Conservation (phyloP, 2,113 vertebrate genomes). For the Oncorhynchus keta region DNA sequence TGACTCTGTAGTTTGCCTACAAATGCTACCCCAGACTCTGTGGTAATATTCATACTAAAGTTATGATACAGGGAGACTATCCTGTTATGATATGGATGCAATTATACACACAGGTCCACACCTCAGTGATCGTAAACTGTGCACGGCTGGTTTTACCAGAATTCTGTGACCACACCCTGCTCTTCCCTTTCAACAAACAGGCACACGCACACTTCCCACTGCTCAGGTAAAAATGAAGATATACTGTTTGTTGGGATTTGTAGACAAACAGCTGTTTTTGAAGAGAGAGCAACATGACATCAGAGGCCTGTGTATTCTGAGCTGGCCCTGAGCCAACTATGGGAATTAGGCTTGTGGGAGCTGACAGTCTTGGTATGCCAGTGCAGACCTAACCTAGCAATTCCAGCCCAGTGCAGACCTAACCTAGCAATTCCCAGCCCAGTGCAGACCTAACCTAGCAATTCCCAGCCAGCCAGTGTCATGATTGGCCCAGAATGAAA, state of each 20-base stretch:
- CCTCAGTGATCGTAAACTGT: constrained; percentile 13
- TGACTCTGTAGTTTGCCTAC: constrained; percentile 33
- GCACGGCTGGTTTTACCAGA: not conserved
- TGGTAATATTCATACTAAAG: constrained; percentile 45
- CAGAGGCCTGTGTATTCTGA: constrained; percentile 23
- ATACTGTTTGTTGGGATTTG: constrained; percentile 35
- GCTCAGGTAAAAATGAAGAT: constrained; percentile 49
- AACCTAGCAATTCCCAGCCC: too few species aligned
- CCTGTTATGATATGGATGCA: constrained; percentile 48
- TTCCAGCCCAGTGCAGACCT: too few species aligned
- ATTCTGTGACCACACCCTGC: not conserved
- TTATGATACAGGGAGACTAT: constrained; percentile 38
- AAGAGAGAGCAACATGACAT: constrained; percentile 4
- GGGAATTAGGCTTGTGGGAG: not conserved
- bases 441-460: not conserved
- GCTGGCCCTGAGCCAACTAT: constrained; percentile 11
- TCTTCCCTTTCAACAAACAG: not conserved
- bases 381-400: too few species aligned
- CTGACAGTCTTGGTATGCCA: not conserved
- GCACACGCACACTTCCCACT: constrained; percentile 28
- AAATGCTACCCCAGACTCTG: constrained; percentile 37
- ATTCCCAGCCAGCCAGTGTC: constrained; percentile 33
- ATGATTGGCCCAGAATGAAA: not conserved
- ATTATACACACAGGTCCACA: constrained; percentile 22
- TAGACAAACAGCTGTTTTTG: constrained; percentile 22